Percentiles rank a stretch among this genome's conserved stretches.
Conservation (phyloP, 2,888 invertebrate genomes). For the Apeira syringaria region DNA sequence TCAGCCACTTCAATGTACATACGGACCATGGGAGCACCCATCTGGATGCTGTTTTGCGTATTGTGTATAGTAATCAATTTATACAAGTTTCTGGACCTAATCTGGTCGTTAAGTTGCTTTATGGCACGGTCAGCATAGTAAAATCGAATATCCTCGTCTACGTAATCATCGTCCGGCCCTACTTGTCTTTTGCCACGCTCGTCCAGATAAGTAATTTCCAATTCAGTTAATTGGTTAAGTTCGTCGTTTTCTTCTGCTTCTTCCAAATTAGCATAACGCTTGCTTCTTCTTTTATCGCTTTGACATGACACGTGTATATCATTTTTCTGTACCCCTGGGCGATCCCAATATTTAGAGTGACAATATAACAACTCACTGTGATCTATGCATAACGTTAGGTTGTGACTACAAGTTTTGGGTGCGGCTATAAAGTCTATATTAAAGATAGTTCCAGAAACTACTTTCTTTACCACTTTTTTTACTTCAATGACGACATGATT, state of each 20-base stretch:
- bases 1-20: constrained; percentile 65
- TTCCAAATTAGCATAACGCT: constrained; percentile 8
- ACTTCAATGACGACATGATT: constrained; percentile 45
- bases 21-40: constrained; percentile 48
- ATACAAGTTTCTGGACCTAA: constrained; percentile 53
- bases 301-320: constrained; percentile 58
- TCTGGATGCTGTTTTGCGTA: constrained; percentile 46
- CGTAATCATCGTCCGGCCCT: constrained; percentile 45
- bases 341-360: constrained; percentile 75
- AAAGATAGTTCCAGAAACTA: constrained; percentile 49
- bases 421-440: constrained; percentile 49
- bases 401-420: constrained; percentile 34
- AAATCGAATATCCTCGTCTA: constrained; percentile 59
- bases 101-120: constrained; percentile 47
- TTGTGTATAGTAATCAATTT: constrained; percentile 60
- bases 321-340: constrained; percentile 73
- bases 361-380: constrained; percentile 53
- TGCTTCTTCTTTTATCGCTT: constrained; percentile 19
- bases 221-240: constrained; percentile 8
- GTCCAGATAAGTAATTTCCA: constrained; percentile 16
- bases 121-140: constrained; percentile 61
- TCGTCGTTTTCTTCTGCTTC: constrained; percentile 9
- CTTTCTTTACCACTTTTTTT: constrained; percentile 41
- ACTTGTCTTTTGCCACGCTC: constrained; percentile 42
- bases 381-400: constrained; percentile 31